phyloP scores from a whole-genome alignment of 1,140 invertebrate genomes.

The Parasteatoda tepidariorum region DNA sequence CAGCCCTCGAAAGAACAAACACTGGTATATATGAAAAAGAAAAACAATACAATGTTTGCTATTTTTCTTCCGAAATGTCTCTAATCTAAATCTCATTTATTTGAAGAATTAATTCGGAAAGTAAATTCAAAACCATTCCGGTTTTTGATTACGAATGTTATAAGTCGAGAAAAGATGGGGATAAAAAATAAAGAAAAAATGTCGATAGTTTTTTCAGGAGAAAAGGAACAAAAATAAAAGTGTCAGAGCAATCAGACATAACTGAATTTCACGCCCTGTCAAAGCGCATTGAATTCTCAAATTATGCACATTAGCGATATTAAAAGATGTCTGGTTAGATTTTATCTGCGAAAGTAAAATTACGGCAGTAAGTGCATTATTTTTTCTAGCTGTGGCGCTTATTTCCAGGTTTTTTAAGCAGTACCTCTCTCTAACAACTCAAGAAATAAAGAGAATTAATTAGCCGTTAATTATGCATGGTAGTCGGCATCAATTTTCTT shows the following conservation, averaged over 20 bases:
- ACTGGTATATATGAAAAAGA: too few species aligned
- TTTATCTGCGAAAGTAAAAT: conserved; percentile 53
- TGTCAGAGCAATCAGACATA: conserved; percentile 56
- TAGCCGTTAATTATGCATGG: conserved; percentile 55
- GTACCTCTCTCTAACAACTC: conserved; percentile 37
- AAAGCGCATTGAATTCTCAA: conserved; percentile 49
- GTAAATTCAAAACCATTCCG: conserved; percentile 15
- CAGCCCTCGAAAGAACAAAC: too few species aligned
- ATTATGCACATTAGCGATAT: conserved; percentile 56
- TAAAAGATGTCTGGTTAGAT: conserved; percentile 55
- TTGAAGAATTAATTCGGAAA: conserved; percentile 42
- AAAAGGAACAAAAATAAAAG: conserved; percentile 36
- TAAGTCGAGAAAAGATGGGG: neutral
- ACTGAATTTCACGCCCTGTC: conserved; percentile 42
- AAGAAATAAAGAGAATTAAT: conserved; percentile 51
- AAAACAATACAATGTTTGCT: too few species aligned
- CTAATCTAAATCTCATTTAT: conserved; percentile 32
- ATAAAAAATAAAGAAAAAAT: conserved; percentile 29
- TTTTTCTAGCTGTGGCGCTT: conserved; percentile 34
- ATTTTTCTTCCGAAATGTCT: conserved; percentile 1
- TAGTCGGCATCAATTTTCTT: conserved; percentile 56
- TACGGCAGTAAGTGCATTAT: conserved; percentile 31
- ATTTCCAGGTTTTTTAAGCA: conserved; percentile 33
- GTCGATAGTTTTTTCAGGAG: too few species aligned
- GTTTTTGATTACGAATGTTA: conserved; percentile 33